Evolutionary conservation across 2,888 invertebrate genomes (phyloP).

Genomic region (Busseola fusca): DNA sequence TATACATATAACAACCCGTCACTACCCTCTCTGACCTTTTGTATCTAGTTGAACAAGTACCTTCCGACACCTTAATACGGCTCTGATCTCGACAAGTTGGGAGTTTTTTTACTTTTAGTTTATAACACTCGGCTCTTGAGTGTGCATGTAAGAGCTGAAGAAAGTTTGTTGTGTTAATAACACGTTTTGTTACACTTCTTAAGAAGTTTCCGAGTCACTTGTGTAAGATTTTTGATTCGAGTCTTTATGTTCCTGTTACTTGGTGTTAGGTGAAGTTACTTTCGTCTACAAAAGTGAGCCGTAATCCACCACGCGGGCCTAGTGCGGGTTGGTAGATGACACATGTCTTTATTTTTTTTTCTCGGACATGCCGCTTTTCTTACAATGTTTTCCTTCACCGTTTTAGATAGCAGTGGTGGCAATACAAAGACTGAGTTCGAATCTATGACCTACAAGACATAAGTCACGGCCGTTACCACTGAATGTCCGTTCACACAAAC

Average conservation of each 20-base stretch:
- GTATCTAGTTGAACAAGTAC: conserved; percentile 3
- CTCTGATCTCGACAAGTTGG: not conserved
- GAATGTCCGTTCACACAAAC: no score
- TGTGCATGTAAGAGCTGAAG: not conserved
- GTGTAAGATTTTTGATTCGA: not conserved
- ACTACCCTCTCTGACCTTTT: not conserved
- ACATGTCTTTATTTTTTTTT: no score
- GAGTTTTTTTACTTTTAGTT: conserved; percentile 15
- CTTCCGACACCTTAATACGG: conserved; percentile 6
- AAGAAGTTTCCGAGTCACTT: not conserved
- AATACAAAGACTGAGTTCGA: no score
- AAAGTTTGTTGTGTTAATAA: not conserved
- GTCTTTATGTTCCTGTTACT: not conserved
- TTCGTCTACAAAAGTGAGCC: no score
- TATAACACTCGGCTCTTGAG: conserved; percentile 1
- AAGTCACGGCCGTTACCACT: no score
- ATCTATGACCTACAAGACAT: no score
- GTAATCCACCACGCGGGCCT: no score
- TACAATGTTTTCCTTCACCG: no score
- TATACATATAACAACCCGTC: not conserved
- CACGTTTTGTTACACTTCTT: not conserved
- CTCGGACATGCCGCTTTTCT: no score
- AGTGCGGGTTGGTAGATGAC: no score
- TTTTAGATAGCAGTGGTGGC: no score
- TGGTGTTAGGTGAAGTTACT: not conserved